Base-by-base conservation (phyloP, 2,797 vertebrate species). In the Delichon dasypus region DNA sequence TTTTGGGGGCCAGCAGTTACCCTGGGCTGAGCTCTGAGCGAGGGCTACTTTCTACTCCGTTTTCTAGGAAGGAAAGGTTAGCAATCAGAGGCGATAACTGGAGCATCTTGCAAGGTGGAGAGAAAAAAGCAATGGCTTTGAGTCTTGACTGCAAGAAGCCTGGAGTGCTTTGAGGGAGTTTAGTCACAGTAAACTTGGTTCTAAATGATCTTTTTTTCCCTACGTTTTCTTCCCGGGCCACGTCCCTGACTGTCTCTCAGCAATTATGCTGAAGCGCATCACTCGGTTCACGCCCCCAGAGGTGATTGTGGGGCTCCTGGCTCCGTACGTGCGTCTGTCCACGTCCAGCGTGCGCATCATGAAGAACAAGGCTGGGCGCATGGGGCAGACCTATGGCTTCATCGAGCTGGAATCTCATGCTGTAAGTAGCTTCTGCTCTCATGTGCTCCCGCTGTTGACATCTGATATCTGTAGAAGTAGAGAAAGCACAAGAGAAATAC, bases 371-470 rank as follows among this genome's bases (percentile, higher is more conserved):
- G 98, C 98, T 13, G 97, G 96, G 15, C 98, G 98, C 32, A 99
- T 98, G 93, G 97, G 98, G 67, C 99, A 99, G 93, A 99, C 98
- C 93, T 99, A 99, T 29, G 99, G 99, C 97, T 99, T 99, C 96
- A 99, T 99, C n/a, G 99, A 99, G 76, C 98, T 99, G 96, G 99
- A 99, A 61, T 99, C 98, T 29, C 99, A 99, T 48, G 98, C 99
- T 98, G 99, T 99, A 94, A 78, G 98, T 97, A 55, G 18, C 8
- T 81, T 73, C 47, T 65, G 80, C 61, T 73, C 83, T 92, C 48
- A 32, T 12, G 1, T 64, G 50, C 50, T 55, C 58, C 53, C 68
- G 34, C 34, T 82, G 21, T 78, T 61, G 80, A 75, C 40, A 4
- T 62, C 47, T 67, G 1, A 23, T 44, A 11, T 13, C 65, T 71